These are phyloP conservation scores for Plebejus anna DNA, from an alignment of 2,888 invertebrate genomes.

Conservation along the genomic window DNA sequence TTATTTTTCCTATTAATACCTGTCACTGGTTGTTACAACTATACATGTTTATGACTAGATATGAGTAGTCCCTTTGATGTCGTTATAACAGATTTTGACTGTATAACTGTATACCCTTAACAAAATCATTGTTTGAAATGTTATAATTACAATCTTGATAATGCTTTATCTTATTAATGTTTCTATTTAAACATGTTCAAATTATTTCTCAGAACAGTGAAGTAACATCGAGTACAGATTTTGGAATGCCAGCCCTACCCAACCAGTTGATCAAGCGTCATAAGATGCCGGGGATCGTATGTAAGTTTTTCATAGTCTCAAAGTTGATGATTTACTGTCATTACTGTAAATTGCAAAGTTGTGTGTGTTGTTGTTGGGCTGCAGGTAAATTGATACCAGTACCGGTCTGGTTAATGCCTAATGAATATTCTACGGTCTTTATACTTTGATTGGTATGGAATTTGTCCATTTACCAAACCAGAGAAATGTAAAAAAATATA, in stretches of 20 bases:
- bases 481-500: no score
- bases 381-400: no score
- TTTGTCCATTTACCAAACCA: no score
- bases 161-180: background rate
- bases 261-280: slow-evolving; percentile 9
- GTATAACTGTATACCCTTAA: background rate
- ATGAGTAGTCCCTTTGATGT: no score
- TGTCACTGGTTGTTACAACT: no score
- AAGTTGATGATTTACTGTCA: background rate
- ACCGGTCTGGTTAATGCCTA: no score
- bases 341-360: background rate
- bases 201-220: slow-evolving; percentile 10
- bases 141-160: background rate
- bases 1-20: no score
- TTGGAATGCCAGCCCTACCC: slow-evolving; percentile 6
- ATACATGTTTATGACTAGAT: no score
- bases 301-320: background rate
- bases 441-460: no score
- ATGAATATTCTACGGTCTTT: no score
- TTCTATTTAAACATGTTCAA: background rate
- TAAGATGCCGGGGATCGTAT: background rate
- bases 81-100: no score
- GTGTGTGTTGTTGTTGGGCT: no score
- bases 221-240: slow-evolving; percentile 18
- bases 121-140: background rate